phyloP scores from a whole-genome alignment of 2,797 vertebrate species.

The Lepus townsendii region DNA sequence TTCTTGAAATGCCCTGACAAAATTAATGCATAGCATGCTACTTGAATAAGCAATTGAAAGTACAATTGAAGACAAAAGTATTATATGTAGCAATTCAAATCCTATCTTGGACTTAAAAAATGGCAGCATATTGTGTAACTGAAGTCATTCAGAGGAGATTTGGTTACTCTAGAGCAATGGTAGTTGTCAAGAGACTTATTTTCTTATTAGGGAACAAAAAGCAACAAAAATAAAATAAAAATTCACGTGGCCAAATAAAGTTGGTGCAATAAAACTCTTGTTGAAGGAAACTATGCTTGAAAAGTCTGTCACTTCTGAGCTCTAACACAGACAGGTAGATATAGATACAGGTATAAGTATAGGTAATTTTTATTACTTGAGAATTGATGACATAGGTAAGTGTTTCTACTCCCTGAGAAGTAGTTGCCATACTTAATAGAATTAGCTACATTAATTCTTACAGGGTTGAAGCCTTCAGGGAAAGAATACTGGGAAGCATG shows the following conservation, averaged over 20 bases:
- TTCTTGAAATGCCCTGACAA: slow-evolving; percentile 79
- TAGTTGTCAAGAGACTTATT: slow-evolving; percentile 32
- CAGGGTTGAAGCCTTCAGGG: not conserved
- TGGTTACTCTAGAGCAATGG: slow-evolving; percentile 7
- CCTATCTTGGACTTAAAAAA: slow-evolving; percentile 13
- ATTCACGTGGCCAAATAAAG: not conserved
- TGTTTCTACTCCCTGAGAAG: not conserved
- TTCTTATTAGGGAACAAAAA: slow-evolving; percentile 57
- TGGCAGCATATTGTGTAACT: not conserved
- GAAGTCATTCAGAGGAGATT: not conserved
- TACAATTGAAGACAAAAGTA: slow-evolving; percentile 67
- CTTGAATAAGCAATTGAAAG: slow-evolving; percentile 72
- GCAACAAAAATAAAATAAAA: not conserved
- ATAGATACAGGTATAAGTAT: not conserved
- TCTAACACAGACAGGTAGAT: not conserved
- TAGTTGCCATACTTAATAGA: not conserved
- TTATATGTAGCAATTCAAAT: not conserved
- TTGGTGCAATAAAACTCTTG: not conserved
- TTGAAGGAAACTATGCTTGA: slow-evolving; percentile 19
- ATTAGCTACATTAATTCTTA: not conserved
- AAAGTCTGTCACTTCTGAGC: not conserved
- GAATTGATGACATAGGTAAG: not conserved
- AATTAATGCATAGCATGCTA: slow-evolving; percentile 55
- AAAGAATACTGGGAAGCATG: not conserved
- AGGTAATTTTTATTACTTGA: not conserved